Base-by-base conservation (phyloP, 1,140 invertebrate species). In the Holotrichia oblita region DNA sequence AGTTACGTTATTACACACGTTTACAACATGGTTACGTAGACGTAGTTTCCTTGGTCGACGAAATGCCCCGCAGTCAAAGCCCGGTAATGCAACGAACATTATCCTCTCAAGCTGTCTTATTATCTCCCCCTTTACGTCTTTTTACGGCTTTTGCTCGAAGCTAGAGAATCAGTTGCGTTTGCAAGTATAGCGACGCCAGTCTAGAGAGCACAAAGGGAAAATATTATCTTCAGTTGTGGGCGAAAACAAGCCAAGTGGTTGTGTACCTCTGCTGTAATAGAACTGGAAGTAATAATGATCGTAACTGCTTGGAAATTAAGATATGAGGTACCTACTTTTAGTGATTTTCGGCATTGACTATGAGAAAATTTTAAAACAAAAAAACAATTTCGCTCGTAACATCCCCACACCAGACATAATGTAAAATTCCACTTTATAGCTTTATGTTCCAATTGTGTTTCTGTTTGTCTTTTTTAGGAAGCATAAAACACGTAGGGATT, bases 41-140 rank as follows among this genome's bases (percentile, higher is more conserved):
- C 48, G 42, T 0, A 55, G 48, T 55, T 55, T 55, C 48, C n/a
- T 17, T 55, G 48, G 48, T n/a, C 7, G 12, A 55, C 27, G 27
- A 55, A 14, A 55, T 17, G 48, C 3, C 48, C 14, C 48, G 48
- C 48, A 55, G 48, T 55, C 48, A 55, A 17, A 55, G 17, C 48
- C 27, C 48, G 14, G 14, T 17, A 55, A 55, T 17, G 48, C 48
- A n/a, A 14, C 48, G 48, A 55, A 55, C 48, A 55, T 55, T 55
- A 55, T 55, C 48, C 17, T 55, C 48, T 55, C 48, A 55, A 55
- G 48, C 48, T 55, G 48, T 55, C 48, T 55, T 55, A 55, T 55
- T 55, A 55, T 55, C 48, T 55, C 17, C 48, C 14, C 48, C 17
- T 55, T 55, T 55, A 55, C 14, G 48, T n/a, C 48, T 55, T 55